Base-by-base conservation (phyloP, 2,797 vertebrate genomes). In the Balearica regulorum region DNA sequence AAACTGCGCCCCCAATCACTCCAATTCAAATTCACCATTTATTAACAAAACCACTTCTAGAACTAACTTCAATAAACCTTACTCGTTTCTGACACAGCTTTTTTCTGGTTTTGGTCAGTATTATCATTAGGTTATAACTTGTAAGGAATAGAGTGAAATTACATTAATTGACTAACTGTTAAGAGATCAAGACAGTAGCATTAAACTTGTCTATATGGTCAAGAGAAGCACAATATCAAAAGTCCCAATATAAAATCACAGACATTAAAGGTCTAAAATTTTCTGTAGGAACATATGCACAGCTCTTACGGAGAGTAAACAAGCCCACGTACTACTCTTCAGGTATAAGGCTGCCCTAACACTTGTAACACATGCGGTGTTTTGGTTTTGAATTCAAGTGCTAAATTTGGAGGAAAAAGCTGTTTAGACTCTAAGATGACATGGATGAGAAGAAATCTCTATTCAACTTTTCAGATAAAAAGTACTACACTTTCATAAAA, bases 321-420 rank as follows among this genome's bases (percentile, higher is more conserved):
- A 58, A 7, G 12, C 9, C 9, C 16, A 8, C 31, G 6, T 10
- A 3, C 20, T 9, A 3, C 46, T 41, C 35, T 41, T 46, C 16
- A 53, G 43, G 33, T n/a, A 33, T 3, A 46, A 58, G 39, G 43
- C 43, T 79, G 33, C 6, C 54, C 68, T 49, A 64, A 22, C 1
- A 4, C 35, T 54, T 1, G 0, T 24, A 43, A n/a, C 7, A 51
- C 33, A 60, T 3, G 26, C 51, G 33, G 35, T 3, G 9, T 43
- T 83, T 48, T 28, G 9, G 24, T 62, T 41, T 37, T 60, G 43
- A 53, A 28, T 43, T n/a, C 35, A 31, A 54, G 25, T 37, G 33
- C 26, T 58, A 76, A 44, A 80, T 41, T 49, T 43, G 44, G 22
- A 79, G 24, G 29, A 31, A 10, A 71, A 70, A 75, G 18, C n/a